Conservation (phyloP, 1,140 invertebrate species). For the Brachionus asplanchnoidis region DNA sequence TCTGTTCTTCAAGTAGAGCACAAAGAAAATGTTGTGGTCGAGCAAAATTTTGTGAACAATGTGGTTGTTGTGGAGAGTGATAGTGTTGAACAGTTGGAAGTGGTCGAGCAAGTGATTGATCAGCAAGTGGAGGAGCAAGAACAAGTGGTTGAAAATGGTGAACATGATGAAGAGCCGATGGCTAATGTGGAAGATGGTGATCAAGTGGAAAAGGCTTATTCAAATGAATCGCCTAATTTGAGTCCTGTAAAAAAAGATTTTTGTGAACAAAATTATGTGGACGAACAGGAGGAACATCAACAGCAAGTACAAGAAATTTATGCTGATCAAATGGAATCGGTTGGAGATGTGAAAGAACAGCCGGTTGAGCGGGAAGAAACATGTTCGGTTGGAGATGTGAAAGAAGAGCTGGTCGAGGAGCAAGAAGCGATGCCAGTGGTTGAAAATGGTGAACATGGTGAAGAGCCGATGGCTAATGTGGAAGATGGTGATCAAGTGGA, state of each 20-base stretch:
- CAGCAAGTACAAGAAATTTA: too few species aligned
- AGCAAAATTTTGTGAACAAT: conserved; percentile 29
- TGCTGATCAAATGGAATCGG: too few species aligned
- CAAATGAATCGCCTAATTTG: conserved; percentile 8
- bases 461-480: too few species aligned
- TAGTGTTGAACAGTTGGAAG: conserved; percentile 29
- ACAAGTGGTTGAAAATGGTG: not conserved
- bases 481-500: too few species aligned
- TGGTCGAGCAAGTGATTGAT: conserved; percentile 42
- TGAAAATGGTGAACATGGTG: too few species aligned
- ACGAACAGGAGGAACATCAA: too few species aligned
- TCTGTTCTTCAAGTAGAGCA: conserved; percentile 46
- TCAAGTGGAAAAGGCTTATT: not conserved
- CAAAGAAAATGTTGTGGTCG: conserved; percentile 44
- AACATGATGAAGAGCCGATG: not conserved
- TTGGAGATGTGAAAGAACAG: too few species aligned
- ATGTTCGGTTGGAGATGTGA: too few species aligned
- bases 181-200: too few species aligned
- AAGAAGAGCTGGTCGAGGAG: too few species aligned
- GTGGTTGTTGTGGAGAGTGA: conserved; percentile 40
- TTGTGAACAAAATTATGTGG: not conserved
- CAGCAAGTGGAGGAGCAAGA: conserved; percentile 22
- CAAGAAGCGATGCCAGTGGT: too few species aligned
- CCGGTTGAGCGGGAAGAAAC: too few species aligned
- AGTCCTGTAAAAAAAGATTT: conserved; percentile 33